Evolutionary conservation across 2,113 vertebrate species (phyloP), one percentile per base, ranked within the genome.

Genomic region (Rhea pennata): DNA sequence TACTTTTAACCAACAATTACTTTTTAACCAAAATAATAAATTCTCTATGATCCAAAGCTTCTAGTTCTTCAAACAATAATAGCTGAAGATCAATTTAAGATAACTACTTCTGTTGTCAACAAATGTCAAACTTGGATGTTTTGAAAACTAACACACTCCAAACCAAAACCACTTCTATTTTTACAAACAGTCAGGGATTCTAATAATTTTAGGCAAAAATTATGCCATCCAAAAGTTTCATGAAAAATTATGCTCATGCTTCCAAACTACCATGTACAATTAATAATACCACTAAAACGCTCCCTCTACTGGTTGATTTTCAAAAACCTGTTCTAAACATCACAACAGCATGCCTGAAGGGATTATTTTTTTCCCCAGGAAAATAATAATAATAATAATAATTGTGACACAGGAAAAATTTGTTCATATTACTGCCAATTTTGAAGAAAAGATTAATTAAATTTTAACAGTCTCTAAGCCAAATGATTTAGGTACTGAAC

Each of bases 251-350:
- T 15, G 36, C 13, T 16, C 20, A 14, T 56, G 20, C 66, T 95
- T 94, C 77, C 71, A 88, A 88, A 9, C 44, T 44, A 50, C 62
- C 87, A 23, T 11, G 33, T 89, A 78, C 87, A 80, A 92, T 67
- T 72, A 78, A 79, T 83, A 85, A 67, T 46, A 56, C 10, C 72
- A 80, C 56, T 80, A 42, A 91, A 87, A 96, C 70, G 22, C 82
- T 95, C 72, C 54, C 87, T 94, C 88, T 95, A 58, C 95, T 88
- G 90, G 79, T 82, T 64, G 78, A 73, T 61, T 91, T 88, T 95
- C 75, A 91, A 93, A 93, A 94, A 74, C 3, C 16, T 85, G 12
- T 77, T 88, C 46, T 39, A 90, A 93, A 71, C 39, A 77, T 48
- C 51, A 90, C 8, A 65, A 58, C 2, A 79, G 13, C 27, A 54